A percentile compares a stretch with the other conserved stretches of the same genome.
Evolutionary conservation across 2,797 vertebrate species (phyloP).

Genomic region (Poecile montanus): DNA sequence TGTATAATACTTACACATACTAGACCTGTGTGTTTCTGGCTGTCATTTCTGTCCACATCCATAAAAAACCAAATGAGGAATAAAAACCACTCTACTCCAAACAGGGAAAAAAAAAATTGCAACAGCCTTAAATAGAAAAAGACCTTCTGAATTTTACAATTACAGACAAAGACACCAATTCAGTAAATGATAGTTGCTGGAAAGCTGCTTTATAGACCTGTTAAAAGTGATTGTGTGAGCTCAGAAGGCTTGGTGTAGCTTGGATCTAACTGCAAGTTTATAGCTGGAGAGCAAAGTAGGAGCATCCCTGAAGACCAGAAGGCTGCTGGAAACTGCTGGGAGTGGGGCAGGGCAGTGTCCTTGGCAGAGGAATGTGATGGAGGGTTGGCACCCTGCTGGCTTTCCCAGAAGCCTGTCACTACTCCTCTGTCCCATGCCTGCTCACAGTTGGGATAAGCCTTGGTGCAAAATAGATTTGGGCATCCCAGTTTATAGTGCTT

Average conservation of each 20-base stretch:
- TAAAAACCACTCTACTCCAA: neutral
- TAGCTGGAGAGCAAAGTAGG: neutral
- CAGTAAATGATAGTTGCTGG: neutral
- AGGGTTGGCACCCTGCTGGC: neutral
- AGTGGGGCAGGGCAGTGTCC: neutral
- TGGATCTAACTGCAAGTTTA: neutral
- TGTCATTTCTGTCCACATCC: neutral
- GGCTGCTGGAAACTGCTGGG: neutral
- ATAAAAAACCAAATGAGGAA: neutral
- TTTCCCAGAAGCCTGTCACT: neutral
- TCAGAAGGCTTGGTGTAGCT: fast-evolving
- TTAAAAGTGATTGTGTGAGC: neutral
- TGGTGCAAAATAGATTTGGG: neutral
- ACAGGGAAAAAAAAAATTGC: fast-evolving
- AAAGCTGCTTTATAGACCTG: neutral
- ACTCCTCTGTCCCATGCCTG: neutral
- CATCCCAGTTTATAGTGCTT: neutral
- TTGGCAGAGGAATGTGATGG: neutral
- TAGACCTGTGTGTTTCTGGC: fast-evolving
- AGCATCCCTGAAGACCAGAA: neutral
- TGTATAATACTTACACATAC: neutral
- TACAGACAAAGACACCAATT: neutral
- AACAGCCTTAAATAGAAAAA: neutral
- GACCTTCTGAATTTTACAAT: neutral
- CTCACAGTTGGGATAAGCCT: neutral